Conservation (phyloP, 2,113 vertebrate genomes). For the Brachypodius melanocephalos region DNA sequence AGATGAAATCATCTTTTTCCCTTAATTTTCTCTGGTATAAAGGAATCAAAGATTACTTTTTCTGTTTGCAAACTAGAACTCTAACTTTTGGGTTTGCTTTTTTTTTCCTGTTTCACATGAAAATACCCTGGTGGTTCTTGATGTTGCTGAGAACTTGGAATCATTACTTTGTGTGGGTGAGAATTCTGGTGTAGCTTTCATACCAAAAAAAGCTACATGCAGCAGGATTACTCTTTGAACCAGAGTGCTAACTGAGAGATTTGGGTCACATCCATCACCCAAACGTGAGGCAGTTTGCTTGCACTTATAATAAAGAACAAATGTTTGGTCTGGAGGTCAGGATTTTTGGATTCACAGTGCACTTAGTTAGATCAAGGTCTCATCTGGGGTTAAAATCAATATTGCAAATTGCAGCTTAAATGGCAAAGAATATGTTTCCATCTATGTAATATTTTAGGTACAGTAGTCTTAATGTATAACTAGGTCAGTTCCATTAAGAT, state of each 20-base stretch:
- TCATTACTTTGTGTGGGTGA: background rate
- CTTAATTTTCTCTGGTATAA: background rate
- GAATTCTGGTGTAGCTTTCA: background rate
- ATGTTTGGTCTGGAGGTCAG: constrained; percentile 61
- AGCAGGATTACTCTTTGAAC: background rate
- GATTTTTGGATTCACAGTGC: constrained; percentile 53
- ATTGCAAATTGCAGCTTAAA: constrained; percentile 66
- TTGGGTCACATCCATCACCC: background rate
- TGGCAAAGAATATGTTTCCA: constrained; percentile 62
- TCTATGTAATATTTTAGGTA: constrained; percentile 55
- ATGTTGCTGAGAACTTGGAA: background rate
- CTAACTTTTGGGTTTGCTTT: background rate
- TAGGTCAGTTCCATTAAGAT: constrained; percentile 64
- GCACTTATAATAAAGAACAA: constrained; percentile 45
- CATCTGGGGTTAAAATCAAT: constrained; percentile 70
- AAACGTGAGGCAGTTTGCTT: background rate
- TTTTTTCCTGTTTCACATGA: background rate
- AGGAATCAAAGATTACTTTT: background rate
- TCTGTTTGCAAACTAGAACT: background rate
- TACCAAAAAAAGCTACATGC: background rate
- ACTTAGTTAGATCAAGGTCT: constrained; percentile 66
- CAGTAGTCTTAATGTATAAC: constrained; percentile 47
- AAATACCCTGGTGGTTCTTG: background rate
- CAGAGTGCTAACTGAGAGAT: background rate
- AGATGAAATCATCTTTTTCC: background rate